Conservation (phyloP, 1,140 invertebrate species). For the Paraescarpia echinospica region DNA sequence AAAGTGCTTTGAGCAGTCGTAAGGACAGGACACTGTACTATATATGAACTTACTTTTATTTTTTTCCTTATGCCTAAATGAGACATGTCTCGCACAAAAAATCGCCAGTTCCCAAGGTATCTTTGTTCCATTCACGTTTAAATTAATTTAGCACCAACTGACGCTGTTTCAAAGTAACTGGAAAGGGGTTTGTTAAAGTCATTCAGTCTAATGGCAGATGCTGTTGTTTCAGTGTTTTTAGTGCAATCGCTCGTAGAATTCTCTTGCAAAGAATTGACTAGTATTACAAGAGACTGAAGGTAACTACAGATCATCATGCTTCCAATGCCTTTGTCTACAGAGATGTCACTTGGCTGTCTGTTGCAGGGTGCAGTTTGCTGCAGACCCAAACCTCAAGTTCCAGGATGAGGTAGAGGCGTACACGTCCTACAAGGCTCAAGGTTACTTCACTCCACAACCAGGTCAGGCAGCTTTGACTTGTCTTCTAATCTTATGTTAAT, state of each 20-base stretch:
- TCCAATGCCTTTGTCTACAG: background rate
- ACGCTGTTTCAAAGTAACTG: too few species aligned
- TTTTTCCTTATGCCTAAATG: too few species aligned
- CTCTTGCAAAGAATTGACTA: background rate
- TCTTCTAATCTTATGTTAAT: background rate
- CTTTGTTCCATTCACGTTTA: too few species aligned
- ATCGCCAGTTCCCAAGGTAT: too few species aligned
- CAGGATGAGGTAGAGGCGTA: slow-evolving; percentile 52
- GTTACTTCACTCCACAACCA: slow-evolving; percentile 51
- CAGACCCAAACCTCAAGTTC: slow-evolving; percentile 12
- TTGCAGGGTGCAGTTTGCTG: background rate
- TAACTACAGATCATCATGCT: background rate
- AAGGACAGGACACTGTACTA: too few species aligned
- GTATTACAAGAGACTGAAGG: background rate
- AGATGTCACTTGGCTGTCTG: background rate
- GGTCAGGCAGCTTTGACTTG: background rate
- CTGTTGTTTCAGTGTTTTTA: background rate
- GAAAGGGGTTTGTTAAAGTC: too few species aligned
- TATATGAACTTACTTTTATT: too few species aligned
- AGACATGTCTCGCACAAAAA: too few species aligned
- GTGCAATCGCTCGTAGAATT: background rate
- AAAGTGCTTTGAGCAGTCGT: too few species aligned
- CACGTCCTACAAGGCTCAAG: slow-evolving; percentile 47
- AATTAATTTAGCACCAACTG: too few species aligned
- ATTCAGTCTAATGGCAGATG: too few species aligned